Evolutionary conservation across 2,888 invertebrate species (phyloP), one percentile per base, ranked within the genome.

Genomic region (Protonemura montana): DNA sequence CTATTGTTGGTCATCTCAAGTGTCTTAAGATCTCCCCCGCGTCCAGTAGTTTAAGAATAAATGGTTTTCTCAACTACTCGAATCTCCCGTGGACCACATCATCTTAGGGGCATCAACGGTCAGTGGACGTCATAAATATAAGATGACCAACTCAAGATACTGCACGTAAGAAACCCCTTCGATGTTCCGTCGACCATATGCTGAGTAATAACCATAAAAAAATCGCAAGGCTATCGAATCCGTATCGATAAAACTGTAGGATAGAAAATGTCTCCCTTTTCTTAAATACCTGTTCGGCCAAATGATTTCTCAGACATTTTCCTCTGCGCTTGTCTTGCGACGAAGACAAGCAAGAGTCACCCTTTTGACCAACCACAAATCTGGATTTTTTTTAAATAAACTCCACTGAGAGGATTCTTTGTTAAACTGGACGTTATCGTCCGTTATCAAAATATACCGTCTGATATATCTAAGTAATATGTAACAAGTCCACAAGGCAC

Each of bases 91-190:
- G 30, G 81, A 81, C 81, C 81, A 30, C 30, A 81, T 81, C 28
- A 81, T 81, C 28, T 81, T 29, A n/a, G 42, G 84, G 76, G 76
- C 76, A 76, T 76, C 76, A 26, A 59, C 76, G 76, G 59, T 27
- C 84, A 84, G 27, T 76, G 7, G 28, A 21, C 28, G 84, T 59
- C 42, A 84, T 84, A 84, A 84, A 84, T 84, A 28, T 27, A 76
- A 76, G 76, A 84, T 84, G 84, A 84, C 76, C 76, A 16, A 21
- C 26, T 26, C 26, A 26, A 78, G 78, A 78, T 59, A 59, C 59
- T 59, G 59, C 16, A 10, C 59, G 59, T 59, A 59, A 59, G 59
- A 59, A 7, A 59, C 59, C 59, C 21, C 21, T 59, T 59, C 59
- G 16, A 21, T 59, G 59, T 59, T 59, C 59, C 59, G 3, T 13